These are phyloP conservation scores for Chaetura pelagica DNA, from an alignment of 2,113 vertebrate genomes.

Conservation along the genomic window DNA sequence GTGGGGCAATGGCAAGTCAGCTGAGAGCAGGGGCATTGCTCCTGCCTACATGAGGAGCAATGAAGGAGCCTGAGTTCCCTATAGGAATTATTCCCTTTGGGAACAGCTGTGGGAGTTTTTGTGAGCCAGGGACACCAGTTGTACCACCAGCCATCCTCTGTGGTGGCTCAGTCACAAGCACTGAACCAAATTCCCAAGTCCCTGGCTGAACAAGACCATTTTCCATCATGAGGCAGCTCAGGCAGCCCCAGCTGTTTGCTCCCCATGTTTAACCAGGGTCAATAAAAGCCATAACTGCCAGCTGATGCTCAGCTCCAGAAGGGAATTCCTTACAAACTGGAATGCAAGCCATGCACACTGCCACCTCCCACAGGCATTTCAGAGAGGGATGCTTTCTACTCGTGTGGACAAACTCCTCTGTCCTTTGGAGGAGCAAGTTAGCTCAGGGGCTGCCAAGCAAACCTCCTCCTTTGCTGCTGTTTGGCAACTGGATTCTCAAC, in stretches of 20 bases:
- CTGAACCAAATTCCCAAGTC: background rate
- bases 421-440: background rate
- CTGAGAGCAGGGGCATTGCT: background rate
- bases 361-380: background rate
- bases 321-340: background rate
- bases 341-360: no score
- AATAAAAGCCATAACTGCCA: background rate
- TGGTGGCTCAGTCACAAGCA: background rate
- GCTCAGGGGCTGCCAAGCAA: background rate
- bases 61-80: no score
- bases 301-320: background rate
- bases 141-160: background rate
- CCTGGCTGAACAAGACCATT: background rate
- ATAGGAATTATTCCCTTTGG: background rate
- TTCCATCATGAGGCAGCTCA: rapidly evolving
- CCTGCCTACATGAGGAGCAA: background rate
- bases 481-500: background rate
- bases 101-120: background rate
- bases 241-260: background rate
- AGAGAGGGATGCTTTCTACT: background rate
- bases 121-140: background rate
- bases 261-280: background rate
- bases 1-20: background rate
- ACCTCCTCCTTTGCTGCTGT: background rate
- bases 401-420: background rate